These are phyloP conservation scores for Epizoanthus fatuus DNA, from an alignment of 92 coral and sea anemone genomes.

Conservation along the genomic window DNA sequence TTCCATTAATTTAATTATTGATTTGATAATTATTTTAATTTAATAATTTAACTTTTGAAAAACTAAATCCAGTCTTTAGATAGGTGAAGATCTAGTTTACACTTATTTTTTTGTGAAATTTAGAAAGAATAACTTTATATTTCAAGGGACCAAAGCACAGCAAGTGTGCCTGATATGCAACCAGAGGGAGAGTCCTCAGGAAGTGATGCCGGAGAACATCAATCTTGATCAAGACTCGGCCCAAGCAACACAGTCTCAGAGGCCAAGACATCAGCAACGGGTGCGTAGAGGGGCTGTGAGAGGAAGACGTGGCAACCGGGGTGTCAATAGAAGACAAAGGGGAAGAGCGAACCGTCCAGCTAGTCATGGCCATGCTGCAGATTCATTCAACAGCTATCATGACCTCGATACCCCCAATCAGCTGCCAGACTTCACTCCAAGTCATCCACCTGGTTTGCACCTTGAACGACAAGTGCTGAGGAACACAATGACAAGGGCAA, in stretches of 20 bases:
- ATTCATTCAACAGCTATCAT: constrained; percentile 46
- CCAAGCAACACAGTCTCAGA: not conserved
- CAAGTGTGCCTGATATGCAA: constrained; percentile 9
- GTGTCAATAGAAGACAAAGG: not conserved
- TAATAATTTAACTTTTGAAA: too few species aligned
- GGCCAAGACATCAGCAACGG: not conserved
- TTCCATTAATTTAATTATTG: too few species aligned
- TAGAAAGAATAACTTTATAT: not conserved
- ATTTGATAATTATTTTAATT: too few species aligned
- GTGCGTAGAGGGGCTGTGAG: not conserved
- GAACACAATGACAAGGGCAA: constrained; percentile 49
- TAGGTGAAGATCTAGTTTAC: not conserved
- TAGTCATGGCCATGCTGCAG: not conserved
- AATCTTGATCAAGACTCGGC: not conserved
- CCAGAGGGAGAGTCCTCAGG: not conserved
- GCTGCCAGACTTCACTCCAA: constrained; percentile 67
- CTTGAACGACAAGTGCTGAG: constrained; percentile 45
- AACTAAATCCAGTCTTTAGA: not conserved
- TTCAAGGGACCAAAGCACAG: not conserved
- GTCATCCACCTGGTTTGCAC: constrained; percentile 63
- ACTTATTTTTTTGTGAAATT: not conserved
- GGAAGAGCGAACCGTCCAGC: not conserved
- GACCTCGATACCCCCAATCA: constrained; percentile 54
- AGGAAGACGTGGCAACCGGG: not conserved
- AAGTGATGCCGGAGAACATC: not conserved